phyloP scores from a whole-genome alignment of 2,888 invertebrate genomes.

The Pterostichus niger region DNA sequence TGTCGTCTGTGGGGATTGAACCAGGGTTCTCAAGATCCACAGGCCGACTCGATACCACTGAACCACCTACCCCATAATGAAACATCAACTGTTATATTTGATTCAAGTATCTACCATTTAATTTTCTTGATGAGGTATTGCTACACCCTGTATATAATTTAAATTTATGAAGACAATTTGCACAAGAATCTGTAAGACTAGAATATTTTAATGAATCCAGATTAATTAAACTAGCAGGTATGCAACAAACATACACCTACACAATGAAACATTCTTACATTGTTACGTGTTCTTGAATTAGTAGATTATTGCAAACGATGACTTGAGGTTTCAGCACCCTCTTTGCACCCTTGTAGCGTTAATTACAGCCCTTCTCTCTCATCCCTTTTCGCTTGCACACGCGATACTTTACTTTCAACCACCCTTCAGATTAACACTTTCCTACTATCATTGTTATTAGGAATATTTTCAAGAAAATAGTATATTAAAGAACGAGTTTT shows the following conservation, averaged over 20 bases:
- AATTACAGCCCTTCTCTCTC: constrained; percentile 57
- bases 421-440: background rate
- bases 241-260: background rate
- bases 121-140: background rate
- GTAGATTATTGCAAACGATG: constrained; percentile 62
- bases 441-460: background rate
- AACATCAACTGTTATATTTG: too few species aligned
- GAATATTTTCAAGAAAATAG: background rate
- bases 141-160: too few species aligned
- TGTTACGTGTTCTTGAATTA: constrained; percentile 53
- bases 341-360: constrained; percentile 58
- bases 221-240: constrained; percentile 12
- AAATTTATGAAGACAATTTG: background rate
- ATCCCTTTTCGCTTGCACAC: constrained; percentile 31
- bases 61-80: too few species aligned
- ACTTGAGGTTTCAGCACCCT: constrained; percentile 57
- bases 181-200: background rate
- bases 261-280: constrained; percentile 52
- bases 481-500: too few species aligned
- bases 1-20: too few species aligned
- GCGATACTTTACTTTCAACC: constrained; percentile 10
- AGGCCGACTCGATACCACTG: too few species aligned
- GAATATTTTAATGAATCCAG: constrained; percentile 8
- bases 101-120: too few species aligned
- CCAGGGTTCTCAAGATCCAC: too few species aligned